Evolutionary conservation across 2,113 vertebrate species (phyloP).

Genomic region (Bambusicola thoracicus): DNA sequence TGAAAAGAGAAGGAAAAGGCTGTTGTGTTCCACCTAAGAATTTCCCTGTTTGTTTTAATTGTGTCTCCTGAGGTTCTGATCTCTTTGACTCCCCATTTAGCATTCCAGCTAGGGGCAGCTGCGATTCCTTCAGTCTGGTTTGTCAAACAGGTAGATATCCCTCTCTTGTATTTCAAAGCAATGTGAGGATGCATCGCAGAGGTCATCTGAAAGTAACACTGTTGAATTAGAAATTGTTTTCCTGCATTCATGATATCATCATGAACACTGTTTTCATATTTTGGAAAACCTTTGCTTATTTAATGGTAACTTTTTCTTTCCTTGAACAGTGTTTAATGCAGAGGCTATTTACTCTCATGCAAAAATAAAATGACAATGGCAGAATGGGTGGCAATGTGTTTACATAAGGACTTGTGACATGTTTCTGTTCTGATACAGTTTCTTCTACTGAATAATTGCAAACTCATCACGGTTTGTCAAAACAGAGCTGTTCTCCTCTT

Average conservation of each 20-base stretch:
- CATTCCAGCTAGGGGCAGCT: slow-evolving; percentile 14
- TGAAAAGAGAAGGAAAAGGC: background rate
- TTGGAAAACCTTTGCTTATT: background rate
- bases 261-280: background rate
- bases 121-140: background rate
- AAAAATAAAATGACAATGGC: background rate
- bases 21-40: background rate
- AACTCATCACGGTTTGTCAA: background rate
- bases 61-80: slow-evolving; percentile 26
- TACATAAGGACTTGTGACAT: background rate
- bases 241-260: background rate
- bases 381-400: background rate
- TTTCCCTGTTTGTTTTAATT: slow-evolving; percentile 4
- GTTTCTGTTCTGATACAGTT: background rate
- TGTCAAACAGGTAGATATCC: slow-evolving; percentile 32
- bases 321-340: background rate
- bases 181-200: background rate
- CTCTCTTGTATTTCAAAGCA: background rate
- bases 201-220: background rate
- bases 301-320: background rate
- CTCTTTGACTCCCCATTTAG: slow-evolving; percentile 32
- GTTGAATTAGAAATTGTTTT: background rate
- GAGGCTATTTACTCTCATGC: background rate
- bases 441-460: background rate
- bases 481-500: background rate